Evolutionary conservation across 2,888 invertebrate genomes (phyloP).

Genomic region (Thymelicus lineola): DNA sequence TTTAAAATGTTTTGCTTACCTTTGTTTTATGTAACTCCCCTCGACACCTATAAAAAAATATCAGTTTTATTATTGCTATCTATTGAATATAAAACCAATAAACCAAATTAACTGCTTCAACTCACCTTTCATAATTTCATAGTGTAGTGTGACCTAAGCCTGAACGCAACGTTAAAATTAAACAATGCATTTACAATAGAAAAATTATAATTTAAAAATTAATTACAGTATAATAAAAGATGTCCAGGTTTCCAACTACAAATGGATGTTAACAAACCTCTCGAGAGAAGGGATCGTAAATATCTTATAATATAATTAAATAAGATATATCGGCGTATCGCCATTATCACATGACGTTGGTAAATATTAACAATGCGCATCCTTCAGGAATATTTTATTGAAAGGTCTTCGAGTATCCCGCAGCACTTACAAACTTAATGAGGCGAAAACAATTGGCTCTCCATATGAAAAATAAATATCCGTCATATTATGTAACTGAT

Average conservation of each 20-base stretch:
- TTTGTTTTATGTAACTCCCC: too few species aligned
- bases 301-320: slow-evolving; percentile 42
- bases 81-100: too few species aligned
- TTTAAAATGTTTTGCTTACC: too few species aligned
- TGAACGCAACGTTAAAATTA: slow-evolving; percentile 48
- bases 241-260: slow-evolving; percentile 60
- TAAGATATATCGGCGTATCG: slow-evolving; percentile 43
- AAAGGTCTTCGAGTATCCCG: slow-evolving; percentile 45
- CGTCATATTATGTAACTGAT: slow-evolving; percentile 47
- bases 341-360: slow-evolving; percentile 58
- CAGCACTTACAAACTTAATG: slow-evolving; percentile 60
- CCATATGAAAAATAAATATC: slow-evolving; percentile 54
- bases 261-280: slow-evolving; percentile 56
- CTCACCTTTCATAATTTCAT: slow-evolving; percentile 9
- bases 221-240: slow-evolving; percentile 80
- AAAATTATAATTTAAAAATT: slow-evolving; percentile 85
- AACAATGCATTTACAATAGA: slow-evolving; percentile 69
- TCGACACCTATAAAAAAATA: too few species aligned
- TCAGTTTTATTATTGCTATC: too few species aligned
- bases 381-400: slow-evolving; percentile 67
- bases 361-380: slow-evolving; percentile 62
- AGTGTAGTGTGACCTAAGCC: slow-evolving; percentile 15
- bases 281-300: slow-evolving; percentile 50
- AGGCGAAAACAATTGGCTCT: slow-evolving; percentile 56
- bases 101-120: background rate